These are phyloP conservation scores for Silvanus unidentatus DNA, from an alignment of 2,888 invertebrate genomes.

Conservation along the genomic window DNA sequence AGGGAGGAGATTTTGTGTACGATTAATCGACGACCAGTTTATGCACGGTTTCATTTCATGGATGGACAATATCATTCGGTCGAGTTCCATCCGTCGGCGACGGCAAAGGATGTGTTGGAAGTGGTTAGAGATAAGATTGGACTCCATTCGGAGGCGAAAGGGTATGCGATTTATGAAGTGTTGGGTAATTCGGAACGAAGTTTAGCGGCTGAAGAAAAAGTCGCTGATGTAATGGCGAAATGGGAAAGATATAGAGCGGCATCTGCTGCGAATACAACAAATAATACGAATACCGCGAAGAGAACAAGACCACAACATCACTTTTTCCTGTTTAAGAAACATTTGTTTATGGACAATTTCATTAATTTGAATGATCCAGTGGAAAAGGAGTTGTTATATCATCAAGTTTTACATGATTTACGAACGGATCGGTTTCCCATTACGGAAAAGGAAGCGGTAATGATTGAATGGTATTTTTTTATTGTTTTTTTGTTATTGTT, in stretches of 20 bases:
- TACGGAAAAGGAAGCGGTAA: slow-evolving; percentile 88
- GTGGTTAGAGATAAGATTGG: slow-evolving; percentile 87
- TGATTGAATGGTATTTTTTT: too few species aligned
- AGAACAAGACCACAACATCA: slow-evolving; percentile 52
- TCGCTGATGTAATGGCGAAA: slow-evolving; percentile 90
- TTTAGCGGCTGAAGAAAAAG: slow-evolving; percentile 77
- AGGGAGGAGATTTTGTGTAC: slow-evolving; percentile 90
- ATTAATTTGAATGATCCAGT: slow-evolving; percentile 78
- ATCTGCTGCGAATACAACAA: slow-evolving; percentile 51
- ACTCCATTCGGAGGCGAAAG: slow-evolving; percentile 64
- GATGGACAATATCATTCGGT: slow-evolving; percentile 93
- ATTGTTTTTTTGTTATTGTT: too few species aligned
- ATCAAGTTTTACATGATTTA: slow-evolving; percentile 86
- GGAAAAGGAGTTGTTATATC: slow-evolving; percentile 89
- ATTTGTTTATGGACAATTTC: slow-evolving; percentile 73
- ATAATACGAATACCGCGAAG: slow-evolving; percentile 38
- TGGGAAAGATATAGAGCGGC: slow-evolving; percentile 83
- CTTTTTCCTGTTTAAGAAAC: slow-evolving; percentile 74
- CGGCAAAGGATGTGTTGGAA: slow-evolving; percentile 81
- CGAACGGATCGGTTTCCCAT: slow-evolving; percentile 88
- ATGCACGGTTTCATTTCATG: slow-evolving; percentile 86
- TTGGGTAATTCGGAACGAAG: slow-evolving; percentile 82
- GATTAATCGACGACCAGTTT: slow-evolving; percentile 82
- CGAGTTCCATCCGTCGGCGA: slow-evolving; percentile 91
- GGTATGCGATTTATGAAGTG: slow-evolving; percentile 90